Conservation (phyloP, 2,888 invertebrate species). For the Oligia fasciuncula region DNA sequence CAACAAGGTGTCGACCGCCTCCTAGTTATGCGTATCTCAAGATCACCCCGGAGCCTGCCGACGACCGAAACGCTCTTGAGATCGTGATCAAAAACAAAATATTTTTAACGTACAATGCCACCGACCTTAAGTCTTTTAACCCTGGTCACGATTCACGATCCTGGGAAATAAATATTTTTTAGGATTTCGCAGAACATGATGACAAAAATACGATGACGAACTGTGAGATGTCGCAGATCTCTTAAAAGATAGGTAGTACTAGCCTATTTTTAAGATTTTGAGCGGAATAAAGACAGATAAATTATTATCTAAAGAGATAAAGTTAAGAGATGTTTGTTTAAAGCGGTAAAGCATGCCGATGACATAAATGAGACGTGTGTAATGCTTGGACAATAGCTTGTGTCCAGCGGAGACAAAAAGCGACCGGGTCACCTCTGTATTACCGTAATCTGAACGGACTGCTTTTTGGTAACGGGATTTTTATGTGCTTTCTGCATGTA, state of each 20-base stretch:
- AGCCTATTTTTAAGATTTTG: constrained; percentile 50
- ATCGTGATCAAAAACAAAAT: constrained; percentile 77
- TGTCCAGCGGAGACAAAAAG: constrained; percentile 74
- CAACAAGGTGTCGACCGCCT: constrained; percentile 70
- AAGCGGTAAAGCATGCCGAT: constrained; percentile 56
- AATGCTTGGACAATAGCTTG: constrained; percentile 68
- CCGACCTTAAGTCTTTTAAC: constrained; percentile 73
- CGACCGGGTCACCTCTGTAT: constrained; percentile 80
- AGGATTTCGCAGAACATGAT: constrained; percentile 73
- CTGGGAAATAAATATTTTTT: constrained; percentile 74
- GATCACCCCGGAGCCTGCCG: constrained; percentile 67
- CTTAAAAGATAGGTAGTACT: constrained; percentile 44
- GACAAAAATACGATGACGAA: constrained; percentile 63
- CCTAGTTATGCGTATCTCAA: constrained; percentile 70
- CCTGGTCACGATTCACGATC: constrained; percentile 80
- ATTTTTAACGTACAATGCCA: constrained; percentile 71
- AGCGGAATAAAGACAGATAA: constrained; percentile 45
- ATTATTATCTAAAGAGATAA: constrained; percentile 53
- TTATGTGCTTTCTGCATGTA: constrained; percentile 49
- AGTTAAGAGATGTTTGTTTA: constrained; percentile 34
- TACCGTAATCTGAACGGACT: constrained; percentile 72
- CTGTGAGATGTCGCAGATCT: constrained; percentile 65
- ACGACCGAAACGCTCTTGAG: constrained; percentile 61
- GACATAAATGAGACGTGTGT: constrained; percentile 60
- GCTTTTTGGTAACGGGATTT: constrained; percentile 72